Evolutionary conservation across 2,113 vertebrate genomes (phyloP).

Genomic region (Cyanoliseus patagonus): DNA sequence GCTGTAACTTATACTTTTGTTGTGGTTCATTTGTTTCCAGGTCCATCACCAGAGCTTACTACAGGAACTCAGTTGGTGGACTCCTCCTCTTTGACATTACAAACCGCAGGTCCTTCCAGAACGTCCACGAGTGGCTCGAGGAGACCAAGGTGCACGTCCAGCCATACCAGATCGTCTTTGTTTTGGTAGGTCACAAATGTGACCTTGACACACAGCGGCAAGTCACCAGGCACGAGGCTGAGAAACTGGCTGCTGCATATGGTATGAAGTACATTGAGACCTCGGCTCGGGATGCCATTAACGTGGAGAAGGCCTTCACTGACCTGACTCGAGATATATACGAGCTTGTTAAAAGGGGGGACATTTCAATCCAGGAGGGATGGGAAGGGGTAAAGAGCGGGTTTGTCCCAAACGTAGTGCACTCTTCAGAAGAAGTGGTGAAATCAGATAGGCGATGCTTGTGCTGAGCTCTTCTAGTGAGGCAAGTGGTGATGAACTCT

Average conservation of each 20-base stretch:
- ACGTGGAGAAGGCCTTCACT: slow-evolving; percentile 96
- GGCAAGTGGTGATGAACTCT: slow-evolving; percentile 51
- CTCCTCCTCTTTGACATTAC: slow-evolving; percentile 97
- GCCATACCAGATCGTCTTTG: slow-evolving; percentile 94
- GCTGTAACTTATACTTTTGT: background rate
- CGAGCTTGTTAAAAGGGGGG: slow-evolving; percentile 91
- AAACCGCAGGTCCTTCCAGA: slow-evolving; percentile 96
- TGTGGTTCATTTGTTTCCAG: slow-evolving; percentile 68
- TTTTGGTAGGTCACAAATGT: slow-evolving; percentile 96
- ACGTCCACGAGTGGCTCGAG: slow-evolving; percentile 90
- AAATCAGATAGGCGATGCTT: slow-evolving; percentile 90
- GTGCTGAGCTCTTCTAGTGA: slow-evolving; percentile 82
- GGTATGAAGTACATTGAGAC: slow-evolving; percentile 97
- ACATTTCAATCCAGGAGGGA: slow-evolving; percentile 95
- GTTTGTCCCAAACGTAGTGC: slow-evolving; percentile 93
- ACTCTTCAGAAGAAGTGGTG: slow-evolving; percentile 93
- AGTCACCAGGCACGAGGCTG: slow-evolving; percentile 91
- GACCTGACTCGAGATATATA: slow-evolving; percentile 95
- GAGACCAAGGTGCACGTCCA: slow-evolving; percentile 95
- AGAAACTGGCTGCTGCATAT: slow-evolving; percentile 91
- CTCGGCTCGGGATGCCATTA: slow-evolving; percentile 93
- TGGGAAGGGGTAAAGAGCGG: slow-evolving; percentile 99
- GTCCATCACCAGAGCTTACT: slow-evolving; percentile 91
- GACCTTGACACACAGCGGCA: slow-evolving; percentile 94
- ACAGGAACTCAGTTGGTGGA: slow-evolving; percentile 97